These are phyloP conservation scores for Mythimna loreyi DNA, from an alignment of 2,888 invertebrate species.

Conservation along the genomic window DNA sequence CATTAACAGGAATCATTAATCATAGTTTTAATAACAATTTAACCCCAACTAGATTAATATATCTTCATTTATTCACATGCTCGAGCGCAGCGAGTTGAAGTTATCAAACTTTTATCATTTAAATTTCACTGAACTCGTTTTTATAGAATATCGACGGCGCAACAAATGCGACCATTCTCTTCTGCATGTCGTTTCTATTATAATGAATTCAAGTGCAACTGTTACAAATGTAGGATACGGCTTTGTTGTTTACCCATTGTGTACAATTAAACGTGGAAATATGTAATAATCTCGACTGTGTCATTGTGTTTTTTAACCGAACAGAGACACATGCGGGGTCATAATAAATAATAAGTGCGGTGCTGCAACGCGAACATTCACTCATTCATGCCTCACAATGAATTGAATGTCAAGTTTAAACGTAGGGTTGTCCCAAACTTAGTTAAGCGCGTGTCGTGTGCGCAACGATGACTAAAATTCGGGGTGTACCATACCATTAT, in stretches of 20 bases:
- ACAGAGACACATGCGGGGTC: slow-evolving; percentile 87
- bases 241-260: slow-evolving; percentile 89
- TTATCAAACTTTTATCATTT: slow-evolving; percentile 87
- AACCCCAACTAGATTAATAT: slow-evolving; percentile 90
- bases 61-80: slow-evolving; percentile 88
- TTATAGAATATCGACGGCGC: slow-evolving; percentile 83
- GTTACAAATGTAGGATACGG: slow-evolving; percentile 82
- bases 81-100: slow-evolving; percentile 70
- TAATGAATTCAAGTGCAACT: slow-evolving; percentile 85
- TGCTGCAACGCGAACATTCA: slow-evolving; percentile 75
- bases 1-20: slow-evolving; percentile 89
- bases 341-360: slow-evolving; percentile 83
- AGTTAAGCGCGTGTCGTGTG: slow-evolving; percentile 83
- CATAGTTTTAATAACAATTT: slow-evolving; percentile 91
- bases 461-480: slow-evolving; percentile 84
- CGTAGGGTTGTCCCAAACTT: slow-evolving; percentile 86
- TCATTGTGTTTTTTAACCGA: slow-evolving; percentile 86
- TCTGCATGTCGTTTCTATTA: slow-evolving; percentile 67
- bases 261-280: slow-evolving; percentile 89
- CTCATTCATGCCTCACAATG: slow-evolving; percentile 80
- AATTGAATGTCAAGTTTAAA: slow-evolving; percentile 88
- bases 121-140: slow-evolving; percentile 80
- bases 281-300: slow-evolving; percentile 89
- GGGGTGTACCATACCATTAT: slow-evolving; percentile 84
- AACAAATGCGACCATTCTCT: slow-evolving; percentile 79